phyloP scores from a whole-genome alignment of 2,113 vertebrate species.

The rabbit (Oryctolagus cuniculus) region DNA sequence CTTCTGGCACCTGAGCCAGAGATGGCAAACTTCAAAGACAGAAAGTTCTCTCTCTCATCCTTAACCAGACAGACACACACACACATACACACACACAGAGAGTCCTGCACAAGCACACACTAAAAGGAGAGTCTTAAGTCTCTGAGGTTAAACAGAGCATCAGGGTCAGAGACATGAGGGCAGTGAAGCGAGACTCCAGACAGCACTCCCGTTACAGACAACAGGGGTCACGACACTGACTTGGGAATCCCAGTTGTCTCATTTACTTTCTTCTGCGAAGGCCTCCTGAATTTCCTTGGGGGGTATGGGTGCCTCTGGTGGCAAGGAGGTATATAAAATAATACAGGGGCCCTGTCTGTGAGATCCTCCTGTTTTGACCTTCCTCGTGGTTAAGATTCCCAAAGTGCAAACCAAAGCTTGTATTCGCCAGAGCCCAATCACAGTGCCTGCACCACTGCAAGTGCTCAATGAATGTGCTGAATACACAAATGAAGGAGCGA shows the following conservation, averaged over 20 bases:
- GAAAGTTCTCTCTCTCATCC: not conserved
- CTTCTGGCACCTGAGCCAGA: not conserved
- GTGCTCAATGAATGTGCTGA: not conserved
- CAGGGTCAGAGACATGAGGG: not conserved
- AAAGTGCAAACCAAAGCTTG: conserved; percentile 23
- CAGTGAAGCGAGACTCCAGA: not conserved
- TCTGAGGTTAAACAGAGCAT: not conserved
- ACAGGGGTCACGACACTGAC: not conserved
- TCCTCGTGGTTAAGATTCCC: not conserved
- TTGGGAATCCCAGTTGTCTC: not conserved
- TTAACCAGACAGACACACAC: not conserved
- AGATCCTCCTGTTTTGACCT: not conserved
- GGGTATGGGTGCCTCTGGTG: conserved; percentile 80
- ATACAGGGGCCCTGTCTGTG: not conserved
- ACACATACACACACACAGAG: not conserved
- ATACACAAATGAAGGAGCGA: conserved; percentile 30
- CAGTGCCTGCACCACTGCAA: not conserved
- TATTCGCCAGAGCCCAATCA: not conserved
- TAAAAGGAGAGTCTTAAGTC: not conserved
- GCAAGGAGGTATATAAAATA: conserved; percentile 65
- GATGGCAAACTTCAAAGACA: not conserved
- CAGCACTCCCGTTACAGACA: not conserved
- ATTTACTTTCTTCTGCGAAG: not conserved
- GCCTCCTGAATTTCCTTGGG: conserved; percentile 45
- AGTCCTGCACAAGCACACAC: not conserved